Percentiles rank a stretch among this genome's conserved stretches.
phyloP scores from a whole-genome alignment of 2,888 invertebrate genomes.

The Synanthedon tipuliformis region DNA sequence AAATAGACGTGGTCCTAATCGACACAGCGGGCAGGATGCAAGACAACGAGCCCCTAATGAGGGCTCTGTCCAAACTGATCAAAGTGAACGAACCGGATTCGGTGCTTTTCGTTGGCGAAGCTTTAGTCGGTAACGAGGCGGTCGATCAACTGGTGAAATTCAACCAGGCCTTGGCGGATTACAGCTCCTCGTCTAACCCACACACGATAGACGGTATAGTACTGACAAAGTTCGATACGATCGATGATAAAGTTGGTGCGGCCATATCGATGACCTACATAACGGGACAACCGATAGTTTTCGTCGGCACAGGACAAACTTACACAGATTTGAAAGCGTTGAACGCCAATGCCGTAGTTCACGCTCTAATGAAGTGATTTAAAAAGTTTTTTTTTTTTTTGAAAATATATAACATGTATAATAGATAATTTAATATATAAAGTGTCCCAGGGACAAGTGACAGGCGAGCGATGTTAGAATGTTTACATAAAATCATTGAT shows the following conservation, averaged over 20 bases:
- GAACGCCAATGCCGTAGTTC: constrained; percentile 96
- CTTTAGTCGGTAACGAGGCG: constrained; percentile 99
- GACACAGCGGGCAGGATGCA: constrained; percentile 99
- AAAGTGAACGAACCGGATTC: constrained; percentile 97
- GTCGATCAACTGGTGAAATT: constrained; percentile 99
- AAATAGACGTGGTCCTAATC: constrained; percentile 92
- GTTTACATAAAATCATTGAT: no score
- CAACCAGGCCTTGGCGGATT: constrained; percentile 97
- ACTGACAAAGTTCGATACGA: constrained; percentile 99
- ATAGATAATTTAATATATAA: no score
- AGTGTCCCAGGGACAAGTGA: no score
- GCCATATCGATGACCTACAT: constrained; percentile 99
- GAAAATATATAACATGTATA: no score
- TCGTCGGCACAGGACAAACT: constrained; percentile 99
- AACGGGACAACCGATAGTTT: constrained; percentile 98
- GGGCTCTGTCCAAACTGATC: constrained; percentile 96
- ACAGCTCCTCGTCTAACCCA: constrained; percentile 80
- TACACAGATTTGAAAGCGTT: constrained; percentile 97
- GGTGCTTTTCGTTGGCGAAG: constrained; percentile 99
- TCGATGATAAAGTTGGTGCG: constrained; percentile 99
- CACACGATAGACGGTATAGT: constrained; percentile 99
- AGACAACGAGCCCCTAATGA: constrained; percentile 99
- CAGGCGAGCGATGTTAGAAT: no score
- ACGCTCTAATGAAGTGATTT: constrained; percentile 90
- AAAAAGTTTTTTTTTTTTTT: no score